Percentiles rank a stretch among this genome's conserved stretches.
phyloP scores from a whole-genome alignment of 2,113 vertebrate species.

The Eidolon helvum region DNA sequence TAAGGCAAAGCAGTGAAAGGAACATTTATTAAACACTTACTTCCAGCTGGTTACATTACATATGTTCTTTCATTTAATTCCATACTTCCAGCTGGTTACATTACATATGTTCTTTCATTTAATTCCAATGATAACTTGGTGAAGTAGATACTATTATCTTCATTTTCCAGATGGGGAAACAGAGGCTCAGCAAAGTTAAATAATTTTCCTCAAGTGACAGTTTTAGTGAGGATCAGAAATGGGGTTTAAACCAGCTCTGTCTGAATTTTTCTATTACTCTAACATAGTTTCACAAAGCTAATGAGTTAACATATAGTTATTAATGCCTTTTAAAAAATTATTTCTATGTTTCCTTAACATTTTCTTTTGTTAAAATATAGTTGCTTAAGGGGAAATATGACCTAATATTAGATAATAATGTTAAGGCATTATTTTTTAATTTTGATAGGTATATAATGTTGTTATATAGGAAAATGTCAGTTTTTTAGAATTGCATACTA shows the following conservation, averaged over 20 bases:
- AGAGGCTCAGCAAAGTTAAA: slow-evolving; percentile 21
- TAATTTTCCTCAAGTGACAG: not conserved
- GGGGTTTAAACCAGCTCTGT: not conserved
- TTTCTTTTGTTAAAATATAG: slow-evolving; percentile 27
- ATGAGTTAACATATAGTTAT: not conserved
- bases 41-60: slow-evolving; percentile 3
- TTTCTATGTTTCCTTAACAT: slow-evolving; percentile 17
- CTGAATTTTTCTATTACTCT: not conserved
- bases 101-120: slow-evolving; percentile 34
- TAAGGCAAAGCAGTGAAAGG: not conserved
- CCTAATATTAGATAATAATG: slow-evolving; percentile 35
- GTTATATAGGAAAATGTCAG: not conserved
- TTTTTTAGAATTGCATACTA: not conserved
- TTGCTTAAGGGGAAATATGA: not conserved
- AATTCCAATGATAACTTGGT: slow-evolving; percentile 19
- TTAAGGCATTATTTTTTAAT: slow-evolving; percentile 25
- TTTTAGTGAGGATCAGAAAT: not conserved
- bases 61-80: slow-evolving; percentile 39
- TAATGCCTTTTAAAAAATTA: not conserved
- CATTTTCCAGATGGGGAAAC: slow-evolving; percentile 37
- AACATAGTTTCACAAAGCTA: not conserved
- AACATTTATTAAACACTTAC: slow-evolving; percentile 29
- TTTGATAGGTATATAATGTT: not conserved
- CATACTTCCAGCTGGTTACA: not conserved
- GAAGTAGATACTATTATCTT: slow-evolving; percentile 25